Evolutionary conservation across 2,888 invertebrate species (phyloP).

Genomic region (Diplazon laetatorius): DNA sequence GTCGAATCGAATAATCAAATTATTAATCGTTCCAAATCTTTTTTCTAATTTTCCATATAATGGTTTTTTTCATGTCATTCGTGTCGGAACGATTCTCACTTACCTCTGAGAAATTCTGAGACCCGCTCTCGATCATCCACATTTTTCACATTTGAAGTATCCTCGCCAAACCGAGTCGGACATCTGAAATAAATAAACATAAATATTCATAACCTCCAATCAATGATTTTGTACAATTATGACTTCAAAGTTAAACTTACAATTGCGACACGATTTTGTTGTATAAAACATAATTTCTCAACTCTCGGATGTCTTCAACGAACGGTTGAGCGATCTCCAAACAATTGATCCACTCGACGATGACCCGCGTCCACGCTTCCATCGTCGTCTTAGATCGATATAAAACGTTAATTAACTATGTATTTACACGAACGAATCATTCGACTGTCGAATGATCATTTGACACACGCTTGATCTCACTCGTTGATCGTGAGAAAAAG

Average conservation of each 20-base stretch:
- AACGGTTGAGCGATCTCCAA: slow-evolving; percentile 71
- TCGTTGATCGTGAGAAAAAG: background rate
- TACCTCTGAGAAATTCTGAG: slow-evolving; percentile 64
- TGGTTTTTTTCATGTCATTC: too few relatives aligned
- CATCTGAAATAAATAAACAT: slow-evolving; percentile 35
- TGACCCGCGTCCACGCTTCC: slow-evolving; percentile 70
- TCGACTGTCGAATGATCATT: background rate
- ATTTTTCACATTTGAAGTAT: background rate
- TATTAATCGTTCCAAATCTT: too few relatives aligned
- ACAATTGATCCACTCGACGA: slow-evolving; percentile 82
- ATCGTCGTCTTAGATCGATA: slow-evolving; percentile 61
- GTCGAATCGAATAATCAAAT: slow-evolving; percentile 29
- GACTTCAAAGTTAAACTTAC: slow-evolving; percentile 62
- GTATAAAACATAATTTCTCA: slow-evolving; percentile 72
- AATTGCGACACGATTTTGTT: slow-evolving; percentile 73
- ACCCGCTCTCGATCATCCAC: slow-evolving; percentile 39
- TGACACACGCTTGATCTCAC: background rate
- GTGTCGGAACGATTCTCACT: too few relatives aligned
- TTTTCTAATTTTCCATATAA: background rate
- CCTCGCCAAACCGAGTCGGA: slow-evolving; percentile 8
- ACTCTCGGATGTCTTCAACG: slow-evolving; percentile 68
- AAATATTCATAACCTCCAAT: background rate
- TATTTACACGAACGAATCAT: slow-evolving; percentile 3
- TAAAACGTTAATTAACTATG: background rate
- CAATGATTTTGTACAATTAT: background rate